These are phyloP conservation scores for Sinocyclocheilus anophthalmus DNA, from an alignment of 2,113 vertebrate genomes.

Conservation along the genomic window DNA sequence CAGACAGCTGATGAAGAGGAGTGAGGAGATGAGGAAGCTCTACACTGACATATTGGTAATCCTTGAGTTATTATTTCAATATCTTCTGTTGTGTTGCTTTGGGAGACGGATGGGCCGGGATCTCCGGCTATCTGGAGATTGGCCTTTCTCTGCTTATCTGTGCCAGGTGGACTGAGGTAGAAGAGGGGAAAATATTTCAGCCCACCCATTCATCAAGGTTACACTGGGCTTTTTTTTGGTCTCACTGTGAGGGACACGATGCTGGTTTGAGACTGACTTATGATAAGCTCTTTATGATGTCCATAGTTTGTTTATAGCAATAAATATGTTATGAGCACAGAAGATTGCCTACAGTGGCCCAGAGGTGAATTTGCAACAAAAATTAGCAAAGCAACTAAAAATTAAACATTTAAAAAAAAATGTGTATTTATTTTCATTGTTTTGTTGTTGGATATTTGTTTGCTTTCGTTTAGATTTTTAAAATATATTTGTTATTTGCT, in stretches of 20 bases:
- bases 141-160: constrained; percentile 47
- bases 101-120: constrained; percentile 57
- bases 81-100: constrained; percentile 62
- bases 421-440: not conserved
- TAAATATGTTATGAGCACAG: constrained; percentile 12
- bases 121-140: constrained; percentile 41
- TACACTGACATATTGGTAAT: constrained; percentile 83
- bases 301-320: not conserved
- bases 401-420: not conserved
- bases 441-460: not conserved
- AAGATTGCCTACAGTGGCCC: not conserved
- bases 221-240: constrained; percentile 34
- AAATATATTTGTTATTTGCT: too few species aligned
- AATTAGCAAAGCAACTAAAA: not conserved
- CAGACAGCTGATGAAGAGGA: constrained; percentile 78
- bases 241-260: constrained; percentile 22
- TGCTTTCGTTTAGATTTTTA: too few species aligned
- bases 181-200: constrained; percentile 57
- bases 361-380: too few species aligned
- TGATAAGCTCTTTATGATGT: not conserved
- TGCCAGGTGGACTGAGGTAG: constrained; percentile 34
- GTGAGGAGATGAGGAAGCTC: constrained; percentile 88
- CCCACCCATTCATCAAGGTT: constrained; percentile 60
- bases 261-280: not conserved
- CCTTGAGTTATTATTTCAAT: constrained; percentile 71